A percentile compares a stretch with the other conserved stretches of the same genome.
Evolutionary conservation across 1,140 invertebrate genomes (phyloP).

Genomic region (Drosophila arizonae): DNA sequence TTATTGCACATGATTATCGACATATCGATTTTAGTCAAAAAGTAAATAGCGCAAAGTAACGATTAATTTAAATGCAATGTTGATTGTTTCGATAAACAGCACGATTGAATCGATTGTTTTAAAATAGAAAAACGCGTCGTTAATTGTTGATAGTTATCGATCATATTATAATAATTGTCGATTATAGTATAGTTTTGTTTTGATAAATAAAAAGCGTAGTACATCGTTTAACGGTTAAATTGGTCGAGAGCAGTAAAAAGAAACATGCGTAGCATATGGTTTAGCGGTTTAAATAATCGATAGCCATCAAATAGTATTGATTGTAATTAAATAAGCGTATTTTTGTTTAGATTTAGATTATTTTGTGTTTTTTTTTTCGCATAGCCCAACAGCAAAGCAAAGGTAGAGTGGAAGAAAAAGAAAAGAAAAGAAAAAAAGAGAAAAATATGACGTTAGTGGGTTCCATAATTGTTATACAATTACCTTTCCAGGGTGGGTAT

Average conservation of each 20-base stretch:
- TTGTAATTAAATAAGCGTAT: constrained; percentile 5
- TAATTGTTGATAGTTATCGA: constrained; percentile 15
- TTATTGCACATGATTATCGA: too few species aligned
- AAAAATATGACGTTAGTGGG: constrained; percentile 61
- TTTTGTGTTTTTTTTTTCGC: constrained; percentile 4
- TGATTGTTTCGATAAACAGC: background rate
- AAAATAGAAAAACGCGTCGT: background rate
- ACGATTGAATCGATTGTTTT: background rate
- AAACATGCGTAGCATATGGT: too few species aligned
- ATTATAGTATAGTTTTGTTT: background rate
- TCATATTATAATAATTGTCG: background rate
- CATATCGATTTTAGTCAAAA: too few species aligned
- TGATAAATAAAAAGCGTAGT: background rate
- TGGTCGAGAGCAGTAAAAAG: too few species aligned
- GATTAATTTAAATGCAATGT: too few species aligned
- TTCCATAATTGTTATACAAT: constrained; percentile 58
- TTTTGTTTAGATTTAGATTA: background rate
- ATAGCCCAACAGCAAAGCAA: constrained; percentile 28
- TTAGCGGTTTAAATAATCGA: too few species aligned
- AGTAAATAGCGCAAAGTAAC: too few species aligned
- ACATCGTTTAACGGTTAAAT: too few species aligned
- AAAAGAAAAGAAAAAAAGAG: constrained; percentile 33
- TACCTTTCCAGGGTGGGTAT: constrained; percentile 82
- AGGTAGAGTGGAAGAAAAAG: constrained; percentile 29
- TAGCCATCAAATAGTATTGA: background rate